Percentiles rank a stretch among this genome's conserved stretches.
Evolutionary conservation across 2,888 invertebrate species (phyloP).

Genomic region (Cepaea hortensis): DNA sequence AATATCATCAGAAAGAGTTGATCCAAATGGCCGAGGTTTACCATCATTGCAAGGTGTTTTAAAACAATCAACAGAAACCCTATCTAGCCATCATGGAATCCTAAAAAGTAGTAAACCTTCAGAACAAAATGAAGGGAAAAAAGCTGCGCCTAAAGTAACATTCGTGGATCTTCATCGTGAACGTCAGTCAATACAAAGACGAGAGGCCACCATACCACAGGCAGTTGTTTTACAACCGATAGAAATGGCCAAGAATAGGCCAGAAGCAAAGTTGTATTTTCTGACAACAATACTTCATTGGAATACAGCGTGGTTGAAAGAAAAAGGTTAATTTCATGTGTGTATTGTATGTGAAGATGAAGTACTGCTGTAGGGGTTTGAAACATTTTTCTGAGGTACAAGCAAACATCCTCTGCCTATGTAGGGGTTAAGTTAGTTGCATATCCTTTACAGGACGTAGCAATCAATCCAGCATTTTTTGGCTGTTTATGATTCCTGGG

Average conservation of each 20-base stretch:
- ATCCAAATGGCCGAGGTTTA: not conserved
- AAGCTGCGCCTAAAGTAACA: conserved; percentile 5
- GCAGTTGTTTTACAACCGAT: conserved; percentile 4
- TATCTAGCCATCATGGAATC: not conserved
- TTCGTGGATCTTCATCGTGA: not conserved
- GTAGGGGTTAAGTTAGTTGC: not conserved
- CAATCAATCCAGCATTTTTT: too few species aligned
- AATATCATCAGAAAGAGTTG: not conserved
- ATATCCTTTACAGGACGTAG: too few species aligned
- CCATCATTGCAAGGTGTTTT: not conserved
- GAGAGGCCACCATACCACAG: not conserved
- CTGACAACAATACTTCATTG: conserved; percentile 56
- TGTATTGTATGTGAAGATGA: not conserved
- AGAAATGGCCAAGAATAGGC: conserved; percentile 8
- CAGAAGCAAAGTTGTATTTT: conserved; percentile 8
- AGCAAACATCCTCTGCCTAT: not conserved
- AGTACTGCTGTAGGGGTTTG: too few species aligned
- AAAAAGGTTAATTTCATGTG: conserved; percentile 52
- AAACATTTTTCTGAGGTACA: too few species aligned
- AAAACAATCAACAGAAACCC: not conserved
- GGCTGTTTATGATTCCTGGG: too few species aligned
- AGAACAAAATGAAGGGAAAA: not conserved
- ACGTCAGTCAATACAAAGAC: not conserved
- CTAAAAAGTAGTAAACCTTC: not conserved
- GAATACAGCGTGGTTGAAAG: conserved; percentile 62